These are phyloP conservation scores for Anagyrus pseudococci DNA, from an alignment of 2,888 invertebrate species.

Conservation along the genomic window DNA sequence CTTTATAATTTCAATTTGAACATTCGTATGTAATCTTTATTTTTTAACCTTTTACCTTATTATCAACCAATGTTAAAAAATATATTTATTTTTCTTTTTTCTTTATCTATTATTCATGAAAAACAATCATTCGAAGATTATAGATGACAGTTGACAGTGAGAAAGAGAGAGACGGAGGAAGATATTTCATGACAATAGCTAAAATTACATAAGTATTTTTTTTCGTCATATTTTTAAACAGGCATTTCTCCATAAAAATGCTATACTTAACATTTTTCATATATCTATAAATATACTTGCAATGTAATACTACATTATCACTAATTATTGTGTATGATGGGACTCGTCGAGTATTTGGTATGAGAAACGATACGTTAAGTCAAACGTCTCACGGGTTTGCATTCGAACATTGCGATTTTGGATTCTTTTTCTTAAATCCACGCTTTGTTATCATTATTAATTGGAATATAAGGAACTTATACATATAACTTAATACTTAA, in stretches of 20 bases:
- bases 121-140: no score
- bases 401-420: constrained; percentile 18
- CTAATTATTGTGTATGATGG: constrained; percentile 50
- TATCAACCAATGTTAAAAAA: constrained; percentile 35
- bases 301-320: constrained; percentile 47
- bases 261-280: constrained; percentile 49
- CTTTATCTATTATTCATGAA: no score
- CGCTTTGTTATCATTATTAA: constrained; percentile 18
- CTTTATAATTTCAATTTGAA: constrained; percentile 21
- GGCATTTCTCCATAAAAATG: constrained; percentile 50
- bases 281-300: constrained; percentile 48
- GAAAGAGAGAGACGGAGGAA: constrained; percentile 38
- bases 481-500: no score
- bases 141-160: constrained; percentile 20
- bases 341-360: constrained; percentile 39
- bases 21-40: constrained; percentile 9
- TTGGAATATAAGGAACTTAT: no score
- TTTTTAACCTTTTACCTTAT: no score
- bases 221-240: constrained; percentile 41
- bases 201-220: constrained; percentile 41
- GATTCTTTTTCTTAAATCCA: constrained; percentile 25
- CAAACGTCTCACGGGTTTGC: constrained; percentile 37
- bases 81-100: constrained; percentile 31
- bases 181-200: constrained; percentile 34
- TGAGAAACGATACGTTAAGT: constrained; percentile 47